Evolutionary conservation across 2,888 invertebrate species (phyloP), one percentile per base, ranked within the genome.

Genomic region (Entomobrya proxima): DNA sequence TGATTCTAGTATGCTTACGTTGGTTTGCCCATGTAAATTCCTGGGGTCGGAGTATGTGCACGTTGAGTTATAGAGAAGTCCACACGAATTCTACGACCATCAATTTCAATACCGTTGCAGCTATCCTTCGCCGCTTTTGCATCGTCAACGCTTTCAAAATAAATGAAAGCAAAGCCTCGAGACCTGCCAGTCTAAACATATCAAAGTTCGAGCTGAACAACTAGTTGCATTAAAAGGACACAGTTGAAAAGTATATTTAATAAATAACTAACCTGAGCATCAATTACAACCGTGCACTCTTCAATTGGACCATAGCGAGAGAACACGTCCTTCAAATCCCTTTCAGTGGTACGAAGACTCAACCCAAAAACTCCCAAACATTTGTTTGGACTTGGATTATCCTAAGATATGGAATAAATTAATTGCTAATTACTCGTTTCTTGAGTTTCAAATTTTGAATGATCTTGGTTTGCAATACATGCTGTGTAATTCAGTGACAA

Each of bases 21-120:
- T 0, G 97, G 96, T 92, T 96, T 96, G 72, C 98, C 98, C 96
- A 98, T 97, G 91, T 98, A 98, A 90, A 98, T 96, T 82, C 98
- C 98, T 7, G 98, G 98, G 5, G 98, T 99, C 13, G 98, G 98
- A 0, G 98, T 98, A 92, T 98, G 98, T 11, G 98, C 97, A 85
- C 98, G 94, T 92, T 97, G 96, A 55, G 98, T 98, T 91, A 98
- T 98, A 6, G 98, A 98, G 92, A 94, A 98, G 92, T 98, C 98
- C 9, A 98, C 98, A 90, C 98, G 94, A 91, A 98, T 98, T 91
- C 96, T 94, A 82, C 98, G 94, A 0, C 97, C 97, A 92, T 98
- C 98, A 75, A 99, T 96, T 93, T 97, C 97, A 94, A 97, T 96
- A 80, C 98, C 98, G 81, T 96, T 95, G 91, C 98, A 98, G 91